Conservation (phyloP, 2,888 invertebrate species). For the Apotomis betuletana region DNA sequence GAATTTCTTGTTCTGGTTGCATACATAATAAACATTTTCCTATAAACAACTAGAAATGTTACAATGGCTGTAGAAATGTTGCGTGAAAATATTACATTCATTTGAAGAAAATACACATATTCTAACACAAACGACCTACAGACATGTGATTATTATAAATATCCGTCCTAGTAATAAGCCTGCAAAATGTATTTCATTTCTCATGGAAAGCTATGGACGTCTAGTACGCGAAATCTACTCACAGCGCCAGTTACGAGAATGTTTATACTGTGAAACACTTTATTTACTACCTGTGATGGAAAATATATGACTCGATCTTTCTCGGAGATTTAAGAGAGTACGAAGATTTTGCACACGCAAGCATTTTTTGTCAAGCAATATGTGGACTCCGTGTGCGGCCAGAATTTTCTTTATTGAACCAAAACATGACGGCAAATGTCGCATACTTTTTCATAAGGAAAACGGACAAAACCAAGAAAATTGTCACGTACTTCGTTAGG, state of each 20-base stretch:
- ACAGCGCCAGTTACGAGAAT: slow-evolving; percentile 2
- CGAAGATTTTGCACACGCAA: not conserved
- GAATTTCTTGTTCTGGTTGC: too few relatives aligned
- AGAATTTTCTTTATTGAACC: slow-evolving; percentile 5
- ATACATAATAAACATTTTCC: too few relatives aligned
- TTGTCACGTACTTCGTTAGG: slow-evolving; percentile 31
- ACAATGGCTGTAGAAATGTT: not conserved
- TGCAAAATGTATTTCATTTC: not conserved
- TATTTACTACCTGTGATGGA: slow-evolving; percentile 11
- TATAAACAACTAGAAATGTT: not conserved
- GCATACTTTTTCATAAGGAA: slow-evolving; percentile 34
- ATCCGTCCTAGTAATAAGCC: not conserved
- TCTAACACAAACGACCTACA: slow-evolving; percentile 3
- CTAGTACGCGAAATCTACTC: not conserved
- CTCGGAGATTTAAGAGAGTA: not conserved
- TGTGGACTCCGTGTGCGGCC: not conserved
- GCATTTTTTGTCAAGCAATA: not conserved
- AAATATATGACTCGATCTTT: slow-evolving; percentile 3
- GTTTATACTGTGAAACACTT: slow-evolving; percentile 1
- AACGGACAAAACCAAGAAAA: slow-evolving; percentile 19
- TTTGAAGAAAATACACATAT: slow-evolving; percentile 3
- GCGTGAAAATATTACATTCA: slow-evolving; percentile 6
- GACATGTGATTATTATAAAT: slow-evolving; percentile 19
- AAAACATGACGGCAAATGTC: slow-evolving; percentile 7
- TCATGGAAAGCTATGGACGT: not conserved